Evolutionary conservation across 2,797 vertebrate species (phyloP).

Genomic region (Vespertilio murinus): DNA sequence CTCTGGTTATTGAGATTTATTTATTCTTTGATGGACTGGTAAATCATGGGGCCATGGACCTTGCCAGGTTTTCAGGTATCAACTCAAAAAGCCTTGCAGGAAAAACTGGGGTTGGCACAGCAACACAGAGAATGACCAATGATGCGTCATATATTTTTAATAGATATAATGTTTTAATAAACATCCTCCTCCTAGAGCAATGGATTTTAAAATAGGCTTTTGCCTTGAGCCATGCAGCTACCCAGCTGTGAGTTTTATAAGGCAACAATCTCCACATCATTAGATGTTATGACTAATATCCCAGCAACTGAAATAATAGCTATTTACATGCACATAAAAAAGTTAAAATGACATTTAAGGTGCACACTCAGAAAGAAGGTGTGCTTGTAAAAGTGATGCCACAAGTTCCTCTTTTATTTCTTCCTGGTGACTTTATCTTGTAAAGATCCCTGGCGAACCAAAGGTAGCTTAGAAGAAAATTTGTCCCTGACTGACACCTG

Average conservation of each 20-base stretch:
- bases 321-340: conserved; percentile 78
- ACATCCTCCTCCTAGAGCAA: conserved; percentile 82
- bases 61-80: conserved; percentile 83
- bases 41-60: conserved; percentile 74
- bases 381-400: conserved; percentile 45
- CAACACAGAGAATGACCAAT: conserved; percentile 87
- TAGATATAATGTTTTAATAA: conserved; percentile 89
- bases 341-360: conserved; percentile 77
- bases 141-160: conserved; percentile 89
- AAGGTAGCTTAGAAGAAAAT: not conserved
- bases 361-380: conserved; percentile 62
- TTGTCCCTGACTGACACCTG: not conserved
- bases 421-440: not conserved
- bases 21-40: conserved; percentile 74
- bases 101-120: conserved; percentile 82
- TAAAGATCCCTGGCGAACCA: not conserved
- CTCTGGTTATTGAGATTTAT: conserved; percentile 77
- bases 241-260: conserved; percentile 90
- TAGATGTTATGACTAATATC: conserved; percentile 86
- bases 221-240: conserved; percentile 89
- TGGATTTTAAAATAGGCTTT: conserved; percentile 85
- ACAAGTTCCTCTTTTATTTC: not conserved
- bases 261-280: conserved; percentile 87
- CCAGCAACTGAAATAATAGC: conserved; percentile 75
- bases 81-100: conserved; percentile 81